These are phyloP conservation scores for Atopsyche davidsoni DNA, from an alignment of 1,140 invertebrate species.

Conservation along the genomic window DNA sequence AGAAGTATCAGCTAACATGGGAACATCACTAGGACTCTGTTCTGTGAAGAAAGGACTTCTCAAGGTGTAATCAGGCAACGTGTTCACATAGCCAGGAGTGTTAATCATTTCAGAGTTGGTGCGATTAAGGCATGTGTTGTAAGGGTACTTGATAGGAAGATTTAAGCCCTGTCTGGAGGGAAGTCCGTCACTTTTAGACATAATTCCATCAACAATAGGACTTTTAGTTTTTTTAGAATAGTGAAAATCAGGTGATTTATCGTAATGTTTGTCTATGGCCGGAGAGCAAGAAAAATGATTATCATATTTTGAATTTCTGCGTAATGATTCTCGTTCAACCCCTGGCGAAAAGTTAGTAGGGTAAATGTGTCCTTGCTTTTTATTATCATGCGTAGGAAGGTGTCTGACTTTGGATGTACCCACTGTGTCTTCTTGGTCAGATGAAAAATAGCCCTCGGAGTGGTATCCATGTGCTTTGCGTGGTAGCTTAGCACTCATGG, in stretches of 20 bases:
- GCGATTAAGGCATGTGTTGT: constrained; percentile 32
- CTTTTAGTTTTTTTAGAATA: constrained; percentile 41
- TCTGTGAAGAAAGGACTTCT: constrained; percentile 37
- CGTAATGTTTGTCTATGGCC: constrained; percentile 12
- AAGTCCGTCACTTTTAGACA: constrained; percentile 47
- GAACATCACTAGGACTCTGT: constrained; percentile 45
- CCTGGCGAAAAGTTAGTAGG: constrained; percentile 10
- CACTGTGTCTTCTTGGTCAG: constrained; percentile 54
- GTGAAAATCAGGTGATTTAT: constrained; percentile 15
- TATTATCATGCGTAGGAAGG: background rate
- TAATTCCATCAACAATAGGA: constrained; percentile 48
- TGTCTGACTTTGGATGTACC: constrained; percentile 9
- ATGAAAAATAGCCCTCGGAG: constrained; percentile 64
- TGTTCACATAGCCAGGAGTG: background rate
- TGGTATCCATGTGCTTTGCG: constrained; percentile 57
- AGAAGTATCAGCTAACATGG: constrained; percentile 48
- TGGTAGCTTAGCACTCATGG: constrained; percentile 52
- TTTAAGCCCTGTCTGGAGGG: constrained; percentile 41
- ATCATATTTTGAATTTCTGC: constrained; percentile 12
- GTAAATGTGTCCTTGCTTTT: constrained; percentile 2
- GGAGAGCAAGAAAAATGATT: too few relatives aligned
- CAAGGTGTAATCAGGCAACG: constrained; percentile 1
- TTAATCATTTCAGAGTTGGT: constrained; percentile 12
- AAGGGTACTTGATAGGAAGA: constrained; percentile 45
- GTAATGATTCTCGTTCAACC: constrained; percentile 18